Evolutionary conservation across 1,140 invertebrate genomes (phyloP).

Genomic region (Reticulitermes speratus): DNA sequence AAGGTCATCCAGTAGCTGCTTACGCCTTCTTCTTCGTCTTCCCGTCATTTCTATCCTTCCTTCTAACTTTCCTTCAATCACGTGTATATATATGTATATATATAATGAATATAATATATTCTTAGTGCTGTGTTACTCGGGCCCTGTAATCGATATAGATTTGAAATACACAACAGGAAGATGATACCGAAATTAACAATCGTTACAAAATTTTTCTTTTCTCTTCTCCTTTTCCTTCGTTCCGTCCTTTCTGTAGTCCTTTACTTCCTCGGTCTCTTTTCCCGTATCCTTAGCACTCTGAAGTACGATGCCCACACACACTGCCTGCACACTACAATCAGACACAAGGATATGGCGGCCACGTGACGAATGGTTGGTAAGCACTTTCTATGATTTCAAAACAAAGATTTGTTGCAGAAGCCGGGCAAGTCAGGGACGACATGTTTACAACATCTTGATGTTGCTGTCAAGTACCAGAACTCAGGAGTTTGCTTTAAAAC

Average conservation of each 20-base stretch:
- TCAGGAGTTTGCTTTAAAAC: too few relatives aligned
- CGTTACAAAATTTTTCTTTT: not conserved
- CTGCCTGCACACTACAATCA: not conserved
- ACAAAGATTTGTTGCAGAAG: not conserved
- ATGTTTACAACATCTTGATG: not conserved
- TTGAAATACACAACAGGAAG: too few relatives aligned
- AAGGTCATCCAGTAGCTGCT: too few relatives aligned
- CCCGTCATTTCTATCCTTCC: too few relatives aligned
- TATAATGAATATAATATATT: too few relatives aligned
- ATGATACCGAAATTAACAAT: not conserved
- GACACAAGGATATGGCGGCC: not conserved
- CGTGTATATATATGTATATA: too few relatives aligned
- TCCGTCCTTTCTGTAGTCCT: not conserved
- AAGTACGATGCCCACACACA: not conserved
- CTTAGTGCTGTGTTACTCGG: too few relatives aligned
- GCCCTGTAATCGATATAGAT: too few relatives aligned
- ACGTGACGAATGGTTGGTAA: not conserved
- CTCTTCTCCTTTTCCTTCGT: not conserved
- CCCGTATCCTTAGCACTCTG: not conserved
- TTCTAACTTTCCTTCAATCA: too few relatives aligned
- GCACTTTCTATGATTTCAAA: not conserved
- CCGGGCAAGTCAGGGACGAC: not conserved
- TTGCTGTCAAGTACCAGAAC: too few relatives aligned
- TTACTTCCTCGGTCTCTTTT: too few relatives aligned
- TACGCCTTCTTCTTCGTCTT: too few relatives aligned